Percentiles rank a stretch among this genome's conserved stretches.
These are phyloP conservation scores for Eptatretus burgeri DNA, from an alignment of 2,113 vertebrate genomes.

Conservation along the genomic window DNA sequence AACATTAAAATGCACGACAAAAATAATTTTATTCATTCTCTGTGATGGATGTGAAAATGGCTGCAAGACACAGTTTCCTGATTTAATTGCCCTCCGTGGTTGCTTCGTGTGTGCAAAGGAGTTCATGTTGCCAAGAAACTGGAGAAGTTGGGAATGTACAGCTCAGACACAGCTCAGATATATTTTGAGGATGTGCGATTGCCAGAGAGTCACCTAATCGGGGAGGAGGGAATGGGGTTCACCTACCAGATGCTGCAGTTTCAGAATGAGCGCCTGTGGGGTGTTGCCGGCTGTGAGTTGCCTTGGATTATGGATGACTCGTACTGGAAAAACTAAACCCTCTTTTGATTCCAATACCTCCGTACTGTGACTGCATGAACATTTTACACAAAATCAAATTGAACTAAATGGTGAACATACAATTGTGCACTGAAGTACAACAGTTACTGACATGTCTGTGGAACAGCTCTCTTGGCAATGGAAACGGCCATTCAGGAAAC, in stretches of 20 bases:
- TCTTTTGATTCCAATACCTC: too few relatives aligned
- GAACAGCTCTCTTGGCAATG: slow-evolving; percentile 23
- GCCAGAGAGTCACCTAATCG: slow-evolving; percentile 30
- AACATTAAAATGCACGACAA: too few relatives aligned
- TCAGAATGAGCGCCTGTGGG: slow-evolving; percentile 39
- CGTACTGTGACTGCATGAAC: too few relatives aligned
- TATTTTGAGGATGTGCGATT: slow-evolving; percentile 41
- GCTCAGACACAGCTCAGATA: slow-evolving; percentile 33
- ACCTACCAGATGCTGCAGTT: slow-evolving; percentile 54
- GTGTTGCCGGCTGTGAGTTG: slow-evolving; percentile 26
- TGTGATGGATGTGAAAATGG: too few relatives aligned
- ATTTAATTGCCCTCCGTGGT: too few relatives aligned
- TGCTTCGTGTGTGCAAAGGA: slow-evolving; percentile 14
- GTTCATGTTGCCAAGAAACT: slow-evolving; percentile 36
- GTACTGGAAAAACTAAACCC: too few relatives aligned
- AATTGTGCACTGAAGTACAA: too few relatives aligned
- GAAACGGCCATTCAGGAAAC: slow-evolving; percentile 33
- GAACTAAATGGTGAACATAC: too few relatives aligned
- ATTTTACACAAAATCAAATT: too few relatives aligned
- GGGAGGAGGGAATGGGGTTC: slow-evolving; percentile 44
- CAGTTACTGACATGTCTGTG: too few relatives aligned
- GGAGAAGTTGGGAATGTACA: slow-evolving; percentile 40
- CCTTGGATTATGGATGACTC: neutral
- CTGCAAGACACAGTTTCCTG: too few relatives aligned
- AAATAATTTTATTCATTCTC: too few relatives aligned